Evolutionary conservation across 2,888 invertebrate species (phyloP).

Genomic region (Linyphia triangularis): DNA sequence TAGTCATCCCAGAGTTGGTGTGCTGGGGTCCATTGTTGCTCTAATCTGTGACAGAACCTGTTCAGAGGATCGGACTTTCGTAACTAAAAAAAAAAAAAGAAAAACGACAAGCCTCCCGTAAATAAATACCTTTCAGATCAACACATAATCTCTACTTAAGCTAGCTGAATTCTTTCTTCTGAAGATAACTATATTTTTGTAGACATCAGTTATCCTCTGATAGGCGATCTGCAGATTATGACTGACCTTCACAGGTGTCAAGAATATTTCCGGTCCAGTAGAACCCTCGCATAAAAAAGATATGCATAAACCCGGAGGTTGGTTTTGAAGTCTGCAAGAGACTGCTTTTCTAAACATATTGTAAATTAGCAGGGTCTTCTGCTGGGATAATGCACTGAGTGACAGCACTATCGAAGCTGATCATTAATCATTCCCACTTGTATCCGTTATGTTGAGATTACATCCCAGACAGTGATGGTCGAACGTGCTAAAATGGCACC

Average conservation of each 20-base stretch:
- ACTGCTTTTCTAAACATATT: background rate
- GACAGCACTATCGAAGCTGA: conserved; percentile 30
- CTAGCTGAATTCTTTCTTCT: background rate
- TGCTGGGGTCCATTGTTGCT: background rate
- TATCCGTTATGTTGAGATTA: conserved; percentile 3
- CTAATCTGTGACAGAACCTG: background rate
- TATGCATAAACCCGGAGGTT: conserved; percentile 14
- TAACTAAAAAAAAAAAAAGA: background rate
- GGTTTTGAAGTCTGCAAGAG: background rate
- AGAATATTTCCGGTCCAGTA: conserved; percentile 16
- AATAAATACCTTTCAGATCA: conserved; percentile 12
- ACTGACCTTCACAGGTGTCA: conserved; percentile 26
- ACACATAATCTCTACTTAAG: conserved; percentile 20
- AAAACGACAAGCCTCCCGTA: background rate
- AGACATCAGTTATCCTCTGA: conserved; percentile 18
- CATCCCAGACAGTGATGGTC: background rate
- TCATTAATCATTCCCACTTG: conserved; percentile 14
- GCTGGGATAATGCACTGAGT: conserved; percentile 7
- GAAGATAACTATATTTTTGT: conserved; percentile 29
- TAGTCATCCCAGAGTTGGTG: background rate
- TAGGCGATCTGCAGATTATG: conserved; percentile 24
- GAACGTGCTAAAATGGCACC: background rate
- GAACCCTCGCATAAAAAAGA: background rate
- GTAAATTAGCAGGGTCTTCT: conserved; percentile 35
- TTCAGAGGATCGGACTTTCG: background rate